Conservation (phyloP, 2,888 invertebrate genomes). For the Dryadula phaetusa region DNA sequence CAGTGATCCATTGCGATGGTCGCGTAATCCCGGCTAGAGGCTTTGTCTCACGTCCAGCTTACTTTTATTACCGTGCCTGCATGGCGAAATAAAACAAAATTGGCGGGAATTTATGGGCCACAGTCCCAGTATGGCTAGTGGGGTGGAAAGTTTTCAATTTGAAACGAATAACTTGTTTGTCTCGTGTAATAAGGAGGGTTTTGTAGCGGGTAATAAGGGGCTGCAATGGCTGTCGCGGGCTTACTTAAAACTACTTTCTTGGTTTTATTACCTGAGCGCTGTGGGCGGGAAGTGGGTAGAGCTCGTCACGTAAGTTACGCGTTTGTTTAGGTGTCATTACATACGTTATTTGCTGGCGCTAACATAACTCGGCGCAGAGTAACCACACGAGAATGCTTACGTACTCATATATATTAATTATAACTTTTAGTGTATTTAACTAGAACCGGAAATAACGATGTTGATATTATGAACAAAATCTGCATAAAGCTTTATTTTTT, state of each 20-base stretch:
- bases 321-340: conserved; percentile 46
- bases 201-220: conserved; percentile 77
- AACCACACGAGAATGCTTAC: conserved; percentile 9
- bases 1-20: conserved; percentile 81
- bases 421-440: background rate
- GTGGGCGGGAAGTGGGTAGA: conserved; percentile 61
- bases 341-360: conserved; percentile 43
- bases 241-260: conserved; percentile 82
- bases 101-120: conserved; percentile 83
- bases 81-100: conserved; percentile 84
- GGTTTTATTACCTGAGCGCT: conserved; percentile 80
- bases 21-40: conserved; percentile 79
- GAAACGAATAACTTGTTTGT: conserved; percentile 84
- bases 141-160: conserved; percentile 84
- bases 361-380: conserved; percentile 23
- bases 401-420: background rate
- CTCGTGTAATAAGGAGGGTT: conserved; percentile 80
- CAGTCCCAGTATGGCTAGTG: conserved; percentile 78
- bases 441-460: background rate
- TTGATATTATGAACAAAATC: background rate
- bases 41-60: conserved; percentile 84
- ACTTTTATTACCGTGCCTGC: conserved; percentile 84
- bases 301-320: conserved; percentile 53
- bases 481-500: background rate
- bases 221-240: conserved; percentile 77